Base-by-base conservation (phyloP, 1,140 invertebrate genomes). In the Frieseomelitta varia region DNA sequence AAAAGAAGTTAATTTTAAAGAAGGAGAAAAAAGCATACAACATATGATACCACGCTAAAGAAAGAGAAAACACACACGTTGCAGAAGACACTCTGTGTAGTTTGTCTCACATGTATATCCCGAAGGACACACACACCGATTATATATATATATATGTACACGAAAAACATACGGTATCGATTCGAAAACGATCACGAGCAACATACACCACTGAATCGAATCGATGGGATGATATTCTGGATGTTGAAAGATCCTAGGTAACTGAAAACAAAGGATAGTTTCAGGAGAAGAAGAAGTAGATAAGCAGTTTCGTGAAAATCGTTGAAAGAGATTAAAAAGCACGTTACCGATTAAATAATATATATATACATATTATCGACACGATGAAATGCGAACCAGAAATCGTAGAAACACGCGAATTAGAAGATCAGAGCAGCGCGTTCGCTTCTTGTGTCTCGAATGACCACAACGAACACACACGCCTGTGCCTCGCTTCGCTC, bases 401-500 rank as follows among this genome's bases (percentile, higher is more conserved):
- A 39, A 55, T 58, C 34, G 14, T 58, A 55, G 51, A n/a, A 34
- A 78, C n/a, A 67, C 11, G n/a, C 39, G 39, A 51, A 67, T 58
- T 67, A 47, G 14, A 21, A 47, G 17, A 65, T 51, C 39, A 53
- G 34, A 78, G 24, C 34, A 65, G n/a, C 61, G 47, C 61, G 74
- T 58, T 76, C 81, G 88, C 76, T 89, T 88, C 61, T 88, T 39
- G 78, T 88, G 85, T 84, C 77, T 86, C 85, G 34, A 90, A 53
- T 78, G 77, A 90, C 67, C 85, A 90, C 89, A 90, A 90, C 89
- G 88, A 90, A 90, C 88, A 87, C 87, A 81, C 82, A 90, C 86
- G 73, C 83, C 87, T 84, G 87, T 90, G 91, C 89, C 89, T 92
- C 87, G 89, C 87, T 90, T 91, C 88, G 90, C 88, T 91, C 90